A percentile compares a stretch with the other conserved stretches of the same genome.
phyloP scores from a whole-genome alignment of 2,113 vertebrate species.

The Gavialis gangeticus region DNA sequence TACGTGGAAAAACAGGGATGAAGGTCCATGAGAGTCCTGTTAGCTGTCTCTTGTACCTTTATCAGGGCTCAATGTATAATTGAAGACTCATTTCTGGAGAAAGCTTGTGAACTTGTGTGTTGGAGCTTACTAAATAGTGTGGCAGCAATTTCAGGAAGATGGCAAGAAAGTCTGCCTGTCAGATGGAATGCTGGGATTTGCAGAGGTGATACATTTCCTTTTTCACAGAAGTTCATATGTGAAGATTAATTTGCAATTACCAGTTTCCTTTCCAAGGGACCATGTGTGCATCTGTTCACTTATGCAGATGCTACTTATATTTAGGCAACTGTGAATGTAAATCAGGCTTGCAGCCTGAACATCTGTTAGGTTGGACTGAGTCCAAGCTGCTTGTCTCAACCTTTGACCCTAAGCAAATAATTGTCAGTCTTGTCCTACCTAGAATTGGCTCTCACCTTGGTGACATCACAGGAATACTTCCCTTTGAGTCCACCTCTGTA shows the following conservation, averaged over 20 bases:
- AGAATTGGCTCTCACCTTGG: accelerated
- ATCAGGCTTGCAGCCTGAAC: accelerated
- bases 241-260: background rate
- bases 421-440: background rate
- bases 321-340: background rate
- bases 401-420: background rate
- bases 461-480: accelerated
- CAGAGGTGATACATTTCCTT: background rate
- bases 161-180: background rate
- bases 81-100: background rate
- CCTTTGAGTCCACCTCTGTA: background rate
- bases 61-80: accelerated
- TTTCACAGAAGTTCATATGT: background rate
- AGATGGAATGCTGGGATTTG: background rate
- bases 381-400: background rate
- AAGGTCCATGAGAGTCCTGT: accelerated
- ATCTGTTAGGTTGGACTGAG: background rate
- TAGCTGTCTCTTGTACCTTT: background rate
- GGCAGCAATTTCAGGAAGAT: background rate
- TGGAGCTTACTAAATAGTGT: accelerated
- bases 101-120: background rate
- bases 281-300: background rate
- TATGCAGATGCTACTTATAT: background rate
- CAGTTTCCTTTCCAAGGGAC: background rate
- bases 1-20: background rate